Evolutionary conservation across 2,113 vertebrate species (phyloP), one percentile per base, ranked within the genome.

Genomic region (Columba janthina): DNA sequence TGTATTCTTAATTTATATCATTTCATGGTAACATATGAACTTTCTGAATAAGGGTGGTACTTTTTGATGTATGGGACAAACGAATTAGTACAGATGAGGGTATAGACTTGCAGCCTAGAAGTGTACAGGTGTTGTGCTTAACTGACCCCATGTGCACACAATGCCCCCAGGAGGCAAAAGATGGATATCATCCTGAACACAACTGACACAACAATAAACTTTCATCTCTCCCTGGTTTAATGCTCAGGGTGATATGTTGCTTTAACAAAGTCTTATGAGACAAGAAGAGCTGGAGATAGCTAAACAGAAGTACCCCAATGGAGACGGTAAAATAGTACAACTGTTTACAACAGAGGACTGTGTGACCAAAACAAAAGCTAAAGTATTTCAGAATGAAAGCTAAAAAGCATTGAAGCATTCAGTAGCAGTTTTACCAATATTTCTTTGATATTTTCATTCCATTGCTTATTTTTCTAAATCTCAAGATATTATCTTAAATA

Each of bases 191-290:
- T 4, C 7, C 31, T 64, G 18, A 54, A 10, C 9, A 57, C 16
- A 51, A 12, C 14, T 42, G 38, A 24, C 2, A 10, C 2, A 4
- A 32, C 6, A 25, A 4, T 5, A 40, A 71, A 22, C 7, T 53
- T 14, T 12, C 0, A 2, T 34, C 25, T 51, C 7, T 61, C 6
- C 10, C 10, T 40, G 9, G 3, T 8, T 77, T 14, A 51, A 16
- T 17, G 11, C 4, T 2, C 2, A 32, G 12, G 12, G 3, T 71
- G n/a, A 34, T 0, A 0, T 12, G 31, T 20, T 40, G 19, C 19
- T 51, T 75, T 12, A 31, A 60, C 31, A 76, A 48, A 54, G 11
- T 12, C 29, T 15, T 51, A 21, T 0, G 0, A 82, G 16, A 54
- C 9, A 60, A 51, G 15, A 46, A 60, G 46, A 32, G 20, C 9